Evolutionary conservation across 2,797 vertebrate species (phyloP).

Genomic region (Sardinella longiceps): DNA sequence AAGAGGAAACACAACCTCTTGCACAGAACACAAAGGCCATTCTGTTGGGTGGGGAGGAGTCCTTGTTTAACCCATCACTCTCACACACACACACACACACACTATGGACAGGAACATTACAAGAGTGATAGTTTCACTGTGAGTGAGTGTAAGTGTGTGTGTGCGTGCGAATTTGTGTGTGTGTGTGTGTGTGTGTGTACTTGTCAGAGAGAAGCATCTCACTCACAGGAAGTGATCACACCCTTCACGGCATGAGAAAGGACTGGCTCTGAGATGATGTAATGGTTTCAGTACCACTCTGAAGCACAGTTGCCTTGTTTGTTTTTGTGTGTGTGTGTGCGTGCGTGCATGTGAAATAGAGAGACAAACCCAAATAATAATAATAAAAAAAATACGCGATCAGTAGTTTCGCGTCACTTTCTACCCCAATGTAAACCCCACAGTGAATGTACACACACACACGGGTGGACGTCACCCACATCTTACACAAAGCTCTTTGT

Average conservation of each 20-base stretch:
- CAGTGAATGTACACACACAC: not conserved
- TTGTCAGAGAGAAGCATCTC: slow-evolving; percentile 16
- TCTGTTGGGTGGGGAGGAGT: not conserved
- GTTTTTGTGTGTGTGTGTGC: not conserved
- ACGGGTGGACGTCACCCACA: not conserved
- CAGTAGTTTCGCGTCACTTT: not conserved
- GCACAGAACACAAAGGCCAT: slow-evolving; percentile 13
- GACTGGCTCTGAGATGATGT: slow-evolving; percentile 55
- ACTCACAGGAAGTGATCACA: slow-evolving; percentile 56
- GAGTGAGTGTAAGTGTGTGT: not conserved
- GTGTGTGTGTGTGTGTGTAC: not conserved
- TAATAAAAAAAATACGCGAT: not conserved
- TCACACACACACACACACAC: slow-evolving; percentile 6
- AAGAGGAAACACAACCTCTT: slow-evolving; percentile 5
- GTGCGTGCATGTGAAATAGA: not conserved
- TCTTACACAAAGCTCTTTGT: slow-evolving; percentile 10
- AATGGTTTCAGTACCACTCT: slow-evolving; percentile 56
- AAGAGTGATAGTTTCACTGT: not conserved
- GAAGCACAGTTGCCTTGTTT: not conserved
- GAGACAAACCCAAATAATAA: not conserved
- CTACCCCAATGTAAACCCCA: not conserved
- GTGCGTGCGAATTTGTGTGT: too few species aligned
- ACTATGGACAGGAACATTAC: not conserved
- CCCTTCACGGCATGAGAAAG: slow-evolving; percentile 59
- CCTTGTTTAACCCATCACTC: not conserved